Percentiles rank a stretch among this genome's conserved stretches.
Evolutionary conservation across 35 echinoderm and acorn worm species (phyloP).

Genomic region (Ptychodera flava): DNA sequence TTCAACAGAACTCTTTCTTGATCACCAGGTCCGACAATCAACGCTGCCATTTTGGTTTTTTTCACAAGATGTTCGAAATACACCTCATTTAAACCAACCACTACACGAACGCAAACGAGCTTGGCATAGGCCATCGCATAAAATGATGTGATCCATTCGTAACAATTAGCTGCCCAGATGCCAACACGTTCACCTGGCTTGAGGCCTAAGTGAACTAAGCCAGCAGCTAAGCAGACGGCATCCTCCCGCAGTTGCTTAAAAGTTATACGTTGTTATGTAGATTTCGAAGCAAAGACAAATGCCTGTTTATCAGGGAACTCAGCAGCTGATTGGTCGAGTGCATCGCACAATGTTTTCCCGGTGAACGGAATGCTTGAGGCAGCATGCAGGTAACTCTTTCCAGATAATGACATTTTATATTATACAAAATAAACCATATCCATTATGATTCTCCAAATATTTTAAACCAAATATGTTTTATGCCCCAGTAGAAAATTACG

Average conservation of each 20-base stretch:
- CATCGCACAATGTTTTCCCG: neutral
- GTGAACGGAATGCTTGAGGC: neutral
- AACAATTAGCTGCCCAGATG: conserved; percentile 61
- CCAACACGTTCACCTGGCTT: conserved; percentile 71
- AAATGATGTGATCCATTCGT: conserved; percentile 80
- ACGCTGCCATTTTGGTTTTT: neutral
- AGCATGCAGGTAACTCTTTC: neutral
- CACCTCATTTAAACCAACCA: neutral
- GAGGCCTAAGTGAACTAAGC: conserved; percentile 56
- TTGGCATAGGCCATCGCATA: conserved; percentile 61
- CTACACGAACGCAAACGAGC: neutral
- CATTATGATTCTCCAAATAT: too few species aligned
- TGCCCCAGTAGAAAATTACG: too few species aligned
- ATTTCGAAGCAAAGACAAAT: neutral
- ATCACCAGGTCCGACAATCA: neutral
- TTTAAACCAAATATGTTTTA: too few species aligned
- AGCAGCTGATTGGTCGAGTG: neutral
- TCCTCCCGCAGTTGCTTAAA: neutral
- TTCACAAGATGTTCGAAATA: neutral
- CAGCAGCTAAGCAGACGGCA: conserved; percentile 35
- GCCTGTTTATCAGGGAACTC: neutral
- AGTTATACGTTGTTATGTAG: neutral
- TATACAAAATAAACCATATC: too few species aligned
- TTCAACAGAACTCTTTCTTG: neutral
- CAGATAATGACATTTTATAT: too few species aligned